These are phyloP conservation scores for Griposia aprilina DNA, from an alignment of 2,888 invertebrate species.

Conservation along the genomic window DNA sequence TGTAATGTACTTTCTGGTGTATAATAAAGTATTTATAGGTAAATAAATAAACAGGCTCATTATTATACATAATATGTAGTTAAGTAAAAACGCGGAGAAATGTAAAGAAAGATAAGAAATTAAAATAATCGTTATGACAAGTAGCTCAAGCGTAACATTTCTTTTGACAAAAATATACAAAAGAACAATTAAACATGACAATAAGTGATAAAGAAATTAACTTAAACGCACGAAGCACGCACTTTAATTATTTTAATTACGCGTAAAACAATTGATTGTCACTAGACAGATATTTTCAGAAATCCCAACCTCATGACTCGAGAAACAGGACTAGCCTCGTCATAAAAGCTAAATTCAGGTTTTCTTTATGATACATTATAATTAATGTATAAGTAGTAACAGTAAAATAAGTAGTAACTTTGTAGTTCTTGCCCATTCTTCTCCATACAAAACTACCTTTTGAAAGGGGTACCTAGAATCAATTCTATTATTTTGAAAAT, in stretches of 20 bases:
- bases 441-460: neutral
- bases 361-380: neutral
- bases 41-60: too few relatives aligned
- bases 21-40: too few relatives aligned
- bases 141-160: constrained; percentile 58
- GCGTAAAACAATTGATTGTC: constrained; percentile 61
- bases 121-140: constrained; percentile 33
- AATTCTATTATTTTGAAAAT: neutral
- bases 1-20: too few relatives aligned
- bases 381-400: too few relatives aligned
- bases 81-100: constrained; percentile 8
- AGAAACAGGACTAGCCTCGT: neutral
- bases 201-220: constrained; percentile 56
- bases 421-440: neutral
- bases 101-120: neutral
- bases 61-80: neutral
- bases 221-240: constrained; percentile 67
- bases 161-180: constrained; percentile 31
- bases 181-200: constrained; percentile 55
- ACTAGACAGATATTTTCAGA: constrained; percentile 16
- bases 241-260: constrained; percentile 71
- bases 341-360: neutral
- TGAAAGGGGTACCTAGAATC: neutral
- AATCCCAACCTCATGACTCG: neutral
- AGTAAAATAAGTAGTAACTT: too few relatives aligned